A percentile compares a stretch with the other conserved stretches of the same genome.
Evolutionary conservation across 1,140 invertebrate genomes (phyloP).

Genomic region (Brachionus rubens): DNA sequence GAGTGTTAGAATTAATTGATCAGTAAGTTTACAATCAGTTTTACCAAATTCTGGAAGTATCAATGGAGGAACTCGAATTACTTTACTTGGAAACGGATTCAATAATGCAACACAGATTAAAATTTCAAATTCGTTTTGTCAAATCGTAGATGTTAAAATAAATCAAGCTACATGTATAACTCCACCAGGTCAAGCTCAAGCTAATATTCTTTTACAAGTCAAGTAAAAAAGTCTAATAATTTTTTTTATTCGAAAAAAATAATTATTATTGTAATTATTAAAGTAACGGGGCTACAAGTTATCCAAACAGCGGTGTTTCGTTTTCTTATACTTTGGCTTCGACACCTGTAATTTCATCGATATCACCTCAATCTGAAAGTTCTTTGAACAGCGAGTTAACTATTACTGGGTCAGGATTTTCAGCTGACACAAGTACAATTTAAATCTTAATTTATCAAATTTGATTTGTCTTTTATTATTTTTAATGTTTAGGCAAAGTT

Average conservation of each 20-base stretch:
- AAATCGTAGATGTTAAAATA: not conserved
- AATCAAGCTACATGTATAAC: constrained; percentile 2
- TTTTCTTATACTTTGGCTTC: constrained; percentile 51
- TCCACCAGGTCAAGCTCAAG: not conserved
- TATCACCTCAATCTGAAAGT: constrained; percentile 47
- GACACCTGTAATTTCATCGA: constrained; percentile 50
- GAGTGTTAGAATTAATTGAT: not conserved
- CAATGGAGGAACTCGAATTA: constrained; percentile 53
- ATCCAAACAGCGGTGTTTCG: not conserved
- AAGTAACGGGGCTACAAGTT: not conserved
- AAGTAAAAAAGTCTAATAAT: too few species aligned
- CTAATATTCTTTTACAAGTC: too few species aligned
- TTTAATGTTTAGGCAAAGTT: constrained; percentile 10
- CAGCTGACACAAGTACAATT: not conserved
- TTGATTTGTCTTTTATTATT: not conserved
- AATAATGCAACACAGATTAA: not conserved
- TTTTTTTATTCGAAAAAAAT: too few species aligned
- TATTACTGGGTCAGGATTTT: constrained; percentile 16
- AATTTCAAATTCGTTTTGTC: not conserved
- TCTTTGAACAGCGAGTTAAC: not conserved
- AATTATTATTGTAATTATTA: not conserved
- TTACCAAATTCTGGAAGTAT: not conserved
- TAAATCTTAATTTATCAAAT: not conserved
- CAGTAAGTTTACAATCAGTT: constrained; percentile 2
- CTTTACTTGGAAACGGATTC: constrained; percentile 52